Percentiles rank a stretch among this genome's conserved stretches.
phyloP scores from a whole-genome alignment of 2,113 vertebrate species.

The Alethe diademata region DNA sequence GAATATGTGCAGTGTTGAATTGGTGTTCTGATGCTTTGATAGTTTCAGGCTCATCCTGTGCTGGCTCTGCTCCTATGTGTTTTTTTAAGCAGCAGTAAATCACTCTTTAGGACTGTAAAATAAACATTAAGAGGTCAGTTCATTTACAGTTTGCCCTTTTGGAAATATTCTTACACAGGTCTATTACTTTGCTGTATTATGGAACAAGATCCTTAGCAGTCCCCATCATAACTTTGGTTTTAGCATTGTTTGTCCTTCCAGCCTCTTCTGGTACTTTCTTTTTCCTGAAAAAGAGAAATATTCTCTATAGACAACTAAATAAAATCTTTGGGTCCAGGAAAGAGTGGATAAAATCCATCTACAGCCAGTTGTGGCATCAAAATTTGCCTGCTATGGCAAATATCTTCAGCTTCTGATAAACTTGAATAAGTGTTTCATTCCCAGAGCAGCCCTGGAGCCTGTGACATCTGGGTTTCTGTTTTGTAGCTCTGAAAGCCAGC shows the following conservation, averaged over 20 bases:
- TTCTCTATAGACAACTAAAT: neutral
- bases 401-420: neutral
- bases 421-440: neutral
- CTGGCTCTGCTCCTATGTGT: neutral
- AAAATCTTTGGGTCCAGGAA: neutral
- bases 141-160: neutral
- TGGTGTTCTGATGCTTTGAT: neutral
- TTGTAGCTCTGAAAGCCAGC: neutral
- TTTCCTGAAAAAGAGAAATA: neutral
- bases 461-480: neutral
- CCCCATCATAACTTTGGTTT: neutral
- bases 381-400: accelerated
- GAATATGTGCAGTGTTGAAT: neutral
- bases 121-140: neutral
- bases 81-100: neutral
- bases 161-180: neutral
- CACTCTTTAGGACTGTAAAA: neutral
- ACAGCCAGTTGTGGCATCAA: neutral
- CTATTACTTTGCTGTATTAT: neutral
- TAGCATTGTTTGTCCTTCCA: neutral
- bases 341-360: neutral
- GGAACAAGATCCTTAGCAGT: neutral
- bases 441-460: neutral
- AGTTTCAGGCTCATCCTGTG: neutral
- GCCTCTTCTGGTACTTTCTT: neutral